Evolutionary conservation across 2,113 vertebrate genomes (phyloP).

Genomic region (Cyanistes caeruleus): DNA sequence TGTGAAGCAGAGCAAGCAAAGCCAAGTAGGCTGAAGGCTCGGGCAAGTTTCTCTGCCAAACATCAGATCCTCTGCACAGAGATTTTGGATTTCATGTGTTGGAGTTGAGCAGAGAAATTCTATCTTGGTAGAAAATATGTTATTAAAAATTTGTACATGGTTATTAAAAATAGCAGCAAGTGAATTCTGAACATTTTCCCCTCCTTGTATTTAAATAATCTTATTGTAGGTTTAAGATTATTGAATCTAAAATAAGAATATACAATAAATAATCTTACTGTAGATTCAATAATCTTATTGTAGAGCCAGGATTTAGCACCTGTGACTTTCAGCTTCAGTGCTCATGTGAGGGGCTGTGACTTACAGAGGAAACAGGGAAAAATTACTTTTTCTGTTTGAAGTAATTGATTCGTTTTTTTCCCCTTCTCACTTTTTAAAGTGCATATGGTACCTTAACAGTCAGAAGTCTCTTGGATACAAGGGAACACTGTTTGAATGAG

Average conservation of each 20-base stretch:
- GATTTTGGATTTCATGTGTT: neutral
- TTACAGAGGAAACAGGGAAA: neutral
- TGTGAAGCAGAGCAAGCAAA: neutral
- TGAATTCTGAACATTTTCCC: neutral
- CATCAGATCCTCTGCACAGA: neutral
- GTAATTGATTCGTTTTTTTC: neutral
- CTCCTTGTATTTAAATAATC: neutral
- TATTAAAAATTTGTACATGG: neutral
- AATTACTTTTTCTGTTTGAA: neutral
- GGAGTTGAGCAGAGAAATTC: neutral
- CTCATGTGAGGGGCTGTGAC: neutral
- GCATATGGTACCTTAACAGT: slow-evolving; percentile 97
- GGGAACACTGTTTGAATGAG: slow-evolving; percentile 97
- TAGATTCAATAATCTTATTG: neutral
- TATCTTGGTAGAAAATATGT: neutral
- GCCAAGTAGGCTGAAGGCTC: neutral
- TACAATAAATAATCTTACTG: neutral
- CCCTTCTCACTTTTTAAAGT: slow-evolving; percentile 74
- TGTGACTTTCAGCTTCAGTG: neutral
- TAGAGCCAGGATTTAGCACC: neutral
- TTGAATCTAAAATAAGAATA: neutral
- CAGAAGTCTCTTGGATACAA: slow-evolving; percentile 94
- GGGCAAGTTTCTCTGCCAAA: neutral
- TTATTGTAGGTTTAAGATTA: neutral
- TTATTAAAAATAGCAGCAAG: neutral